Evolutionary conservation across 2,888 invertebrate genomes (phyloP).

Genomic region (Stegana nigrithorax): DNA sequence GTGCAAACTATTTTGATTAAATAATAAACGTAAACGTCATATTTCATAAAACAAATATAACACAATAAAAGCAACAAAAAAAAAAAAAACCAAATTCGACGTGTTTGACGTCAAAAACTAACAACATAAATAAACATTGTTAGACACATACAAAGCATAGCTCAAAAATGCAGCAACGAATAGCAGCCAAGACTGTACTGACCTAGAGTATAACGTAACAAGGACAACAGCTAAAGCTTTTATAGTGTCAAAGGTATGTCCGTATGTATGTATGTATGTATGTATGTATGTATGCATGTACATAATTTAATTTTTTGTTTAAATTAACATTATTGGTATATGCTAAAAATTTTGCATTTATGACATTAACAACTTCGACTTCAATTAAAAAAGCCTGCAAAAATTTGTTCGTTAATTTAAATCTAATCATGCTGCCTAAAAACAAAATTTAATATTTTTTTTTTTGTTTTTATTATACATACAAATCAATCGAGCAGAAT

Average conservation of each 20-base stretch:
- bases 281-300: too few relatives aligned
- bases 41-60: conserved; percentile 6
- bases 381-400: conserved; percentile 29
- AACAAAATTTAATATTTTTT: too few relatives aligned
- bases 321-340: too few relatives aligned
- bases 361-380: conserved; percentile 1
- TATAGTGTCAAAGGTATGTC: too few relatives aligned
- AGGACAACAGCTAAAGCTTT: too few relatives aligned
- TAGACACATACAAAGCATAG: background rate
- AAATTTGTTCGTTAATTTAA: conserved; percentile 31
- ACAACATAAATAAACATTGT: background rate
- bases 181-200: background rate
- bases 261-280: too few relatives aligned
- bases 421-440: too few relatives aligned
- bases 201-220: too few relatives aligned
- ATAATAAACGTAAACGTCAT: conserved; percentile 44
- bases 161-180: background rate
- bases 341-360: background rate
- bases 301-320: too few relatives aligned
- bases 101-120: conserved; percentile 7
- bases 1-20: conserved; percentile 59
- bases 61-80: background rate
- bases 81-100: background rate
- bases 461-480: conserved; percentile 38
- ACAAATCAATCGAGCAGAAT: too few relatives aligned